These are phyloP conservation scores for Redunca redunca DNA, from an alignment of 2,113 vertebrate genomes.

Conservation along the genomic window DNA sequence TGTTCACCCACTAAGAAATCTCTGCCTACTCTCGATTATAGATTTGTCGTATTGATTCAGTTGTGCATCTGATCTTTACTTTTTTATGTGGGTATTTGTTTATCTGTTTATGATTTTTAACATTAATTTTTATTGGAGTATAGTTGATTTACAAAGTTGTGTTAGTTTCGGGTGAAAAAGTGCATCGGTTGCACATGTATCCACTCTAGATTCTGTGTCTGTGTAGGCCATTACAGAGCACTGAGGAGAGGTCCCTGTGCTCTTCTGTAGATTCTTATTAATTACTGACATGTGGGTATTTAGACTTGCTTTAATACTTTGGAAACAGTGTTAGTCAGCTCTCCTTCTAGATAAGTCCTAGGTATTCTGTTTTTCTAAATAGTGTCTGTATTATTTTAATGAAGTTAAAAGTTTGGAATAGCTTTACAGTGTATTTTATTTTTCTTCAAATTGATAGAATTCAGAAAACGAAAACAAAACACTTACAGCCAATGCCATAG, in stretches of 20 bases:
- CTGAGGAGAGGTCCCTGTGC: neutral
- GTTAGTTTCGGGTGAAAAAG: neutral
- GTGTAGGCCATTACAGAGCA: neutral
- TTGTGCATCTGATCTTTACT: neutral
- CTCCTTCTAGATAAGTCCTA: neutral
- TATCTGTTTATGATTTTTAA: neutral
- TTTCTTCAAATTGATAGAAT: neutral
- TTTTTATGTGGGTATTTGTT: slow-evolving; percentile 1
- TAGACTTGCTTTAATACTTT: neutral
- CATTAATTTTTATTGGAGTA: neutral
- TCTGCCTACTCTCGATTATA: neutral
- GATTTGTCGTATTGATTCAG: neutral
- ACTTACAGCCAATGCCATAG: neutral
- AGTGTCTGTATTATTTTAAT: neutral
- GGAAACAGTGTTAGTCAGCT: neutral
- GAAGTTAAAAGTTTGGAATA: neutral
- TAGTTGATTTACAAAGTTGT: neutral
- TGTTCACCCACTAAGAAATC: neutral
- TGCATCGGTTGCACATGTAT: neutral
- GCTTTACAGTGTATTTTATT: neutral
- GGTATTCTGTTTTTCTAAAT: neutral
- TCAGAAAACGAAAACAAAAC: neutral
- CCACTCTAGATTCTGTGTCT: neutral
- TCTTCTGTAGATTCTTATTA: neutral
- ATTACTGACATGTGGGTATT: neutral